Conservation (phyloP, 2,888 invertebrate species). For the Pseudococcus jackbeardsleyi region DNA sequence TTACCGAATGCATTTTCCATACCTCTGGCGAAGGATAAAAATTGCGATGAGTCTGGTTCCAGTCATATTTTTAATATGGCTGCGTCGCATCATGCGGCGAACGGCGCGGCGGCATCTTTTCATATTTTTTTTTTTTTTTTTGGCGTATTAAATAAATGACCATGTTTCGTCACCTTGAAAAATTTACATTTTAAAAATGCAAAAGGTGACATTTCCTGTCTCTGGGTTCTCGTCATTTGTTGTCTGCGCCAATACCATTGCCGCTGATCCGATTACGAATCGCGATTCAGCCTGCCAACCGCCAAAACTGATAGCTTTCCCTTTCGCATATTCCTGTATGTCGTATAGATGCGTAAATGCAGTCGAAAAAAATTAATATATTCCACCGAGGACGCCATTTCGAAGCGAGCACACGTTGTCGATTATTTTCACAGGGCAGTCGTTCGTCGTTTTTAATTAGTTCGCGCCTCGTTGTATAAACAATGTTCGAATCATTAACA, state of each 20-base stretch:
- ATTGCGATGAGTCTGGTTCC: no score
- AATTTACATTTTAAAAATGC: slow-evolving; percentile 5
- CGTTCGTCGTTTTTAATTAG: not conserved
- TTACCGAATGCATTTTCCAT: no score
- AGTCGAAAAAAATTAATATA: not conserved
- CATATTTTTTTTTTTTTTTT: not conserved
- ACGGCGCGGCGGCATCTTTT: no score
- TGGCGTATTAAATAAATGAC: slow-evolving; percentile 6
- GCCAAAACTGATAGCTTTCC: no score
- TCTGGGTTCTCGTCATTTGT: not conserved
- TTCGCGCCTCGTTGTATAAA: not conserved
- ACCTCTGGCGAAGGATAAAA: no score
- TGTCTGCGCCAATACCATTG: not conserved
- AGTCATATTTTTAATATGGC: not conserved
- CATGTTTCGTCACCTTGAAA: not conserved
- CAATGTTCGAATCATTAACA: not conserved
- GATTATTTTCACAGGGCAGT: not conserved
- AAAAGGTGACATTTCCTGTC: slow-evolving; percentile 18
- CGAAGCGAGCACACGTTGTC: not conserved
- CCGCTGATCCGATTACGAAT: no score
- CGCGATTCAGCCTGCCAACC: no score
- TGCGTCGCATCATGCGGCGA: no score
- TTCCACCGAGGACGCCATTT: not conserved
- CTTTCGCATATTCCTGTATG: no score
- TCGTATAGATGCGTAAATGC: no score